Percentiles rank a stretch among this genome's conserved stretches.
Conservation (phyloP, 2,797 vertebrate species). For the Galagoides demidoff region DNA sequence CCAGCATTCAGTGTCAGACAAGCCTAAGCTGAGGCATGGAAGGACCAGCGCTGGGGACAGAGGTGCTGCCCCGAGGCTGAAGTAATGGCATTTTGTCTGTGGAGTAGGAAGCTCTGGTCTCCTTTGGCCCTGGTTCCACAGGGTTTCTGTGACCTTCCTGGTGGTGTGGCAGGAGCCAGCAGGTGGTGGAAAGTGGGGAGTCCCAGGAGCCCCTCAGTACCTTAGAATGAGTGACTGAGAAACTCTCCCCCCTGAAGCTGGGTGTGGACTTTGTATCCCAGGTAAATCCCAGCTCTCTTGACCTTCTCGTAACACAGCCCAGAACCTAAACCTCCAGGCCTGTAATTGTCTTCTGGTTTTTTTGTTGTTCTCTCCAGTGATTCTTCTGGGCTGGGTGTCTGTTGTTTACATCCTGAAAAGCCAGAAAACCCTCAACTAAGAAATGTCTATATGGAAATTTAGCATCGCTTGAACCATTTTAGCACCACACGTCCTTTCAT, state of each 20-base stretch:
- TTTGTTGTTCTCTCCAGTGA: neutral
- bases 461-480: neutral
- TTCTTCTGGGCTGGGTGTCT: neutral
- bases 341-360: neutral
- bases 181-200: too few species aligned
- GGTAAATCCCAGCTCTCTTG: neutral
- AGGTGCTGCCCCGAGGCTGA: neutral
- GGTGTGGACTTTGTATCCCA: neutral
- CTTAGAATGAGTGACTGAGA: neutral
- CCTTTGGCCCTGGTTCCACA: neutral
- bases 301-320: neutral
- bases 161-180: too few species aligned
- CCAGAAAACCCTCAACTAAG: neutral
- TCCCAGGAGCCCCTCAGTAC: neutral
- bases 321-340: neutral
- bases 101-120: neutral
- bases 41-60: neutral
- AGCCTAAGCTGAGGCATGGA: neutral
- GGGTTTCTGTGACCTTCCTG: neutral
- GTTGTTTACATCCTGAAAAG: neutral
- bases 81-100: neutral
- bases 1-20: neutral
- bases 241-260: neutral
- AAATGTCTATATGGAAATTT: neutral
- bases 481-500: neutral